Conservation (phyloP, 2,113 vertebrate species). For the Meriones unguiculatus region DNA sequence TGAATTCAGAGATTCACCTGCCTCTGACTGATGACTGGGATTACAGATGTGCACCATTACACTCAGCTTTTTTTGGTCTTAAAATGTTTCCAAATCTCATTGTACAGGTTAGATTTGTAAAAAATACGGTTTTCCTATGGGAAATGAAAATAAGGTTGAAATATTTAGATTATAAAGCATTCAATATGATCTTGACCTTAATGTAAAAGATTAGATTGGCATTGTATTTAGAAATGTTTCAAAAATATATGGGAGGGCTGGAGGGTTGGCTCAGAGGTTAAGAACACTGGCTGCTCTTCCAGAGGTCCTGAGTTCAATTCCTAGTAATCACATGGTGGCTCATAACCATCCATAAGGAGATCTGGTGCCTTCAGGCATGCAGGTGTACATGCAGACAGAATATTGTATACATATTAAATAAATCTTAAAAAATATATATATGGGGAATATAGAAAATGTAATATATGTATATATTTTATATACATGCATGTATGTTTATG, state of each 20-base stretch:
- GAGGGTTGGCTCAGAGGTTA: too few relatives aligned
- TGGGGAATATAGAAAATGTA: neutral
- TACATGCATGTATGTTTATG: too few relatives aligned
- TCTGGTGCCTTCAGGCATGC: too few relatives aligned
- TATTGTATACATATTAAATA: too few relatives aligned
- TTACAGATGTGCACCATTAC: neutral
- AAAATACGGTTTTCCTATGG: neutral
- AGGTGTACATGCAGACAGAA: too few relatives aligned
- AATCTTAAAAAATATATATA: neutral
- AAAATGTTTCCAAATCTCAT: neutral
- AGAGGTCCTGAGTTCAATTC: too few relatives aligned
- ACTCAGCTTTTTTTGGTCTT: neutral
- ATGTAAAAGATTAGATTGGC: neutral
- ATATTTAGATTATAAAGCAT: constrained; percentile 2
- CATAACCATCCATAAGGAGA: too few relatives aligned
- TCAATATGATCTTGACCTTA: neutral
- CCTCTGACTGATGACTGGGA: neutral
- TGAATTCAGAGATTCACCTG: neutral
- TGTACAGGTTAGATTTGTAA: neutral
- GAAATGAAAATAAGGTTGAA: neutral
- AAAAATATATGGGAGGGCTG: too few relatives aligned
- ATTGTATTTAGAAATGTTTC: neutral
- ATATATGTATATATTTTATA: neutral
- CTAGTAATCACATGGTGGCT: too few relatives aligned
- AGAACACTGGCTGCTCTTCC: too few relatives aligned